Percentiles rank a stretch among this genome's conserved stretches.
These are phyloP conservation scores for Megaleporinus macrocephalus DNA, from an alignment of 2,113 vertebrate genomes.

Conservation along the genomic window DNA sequence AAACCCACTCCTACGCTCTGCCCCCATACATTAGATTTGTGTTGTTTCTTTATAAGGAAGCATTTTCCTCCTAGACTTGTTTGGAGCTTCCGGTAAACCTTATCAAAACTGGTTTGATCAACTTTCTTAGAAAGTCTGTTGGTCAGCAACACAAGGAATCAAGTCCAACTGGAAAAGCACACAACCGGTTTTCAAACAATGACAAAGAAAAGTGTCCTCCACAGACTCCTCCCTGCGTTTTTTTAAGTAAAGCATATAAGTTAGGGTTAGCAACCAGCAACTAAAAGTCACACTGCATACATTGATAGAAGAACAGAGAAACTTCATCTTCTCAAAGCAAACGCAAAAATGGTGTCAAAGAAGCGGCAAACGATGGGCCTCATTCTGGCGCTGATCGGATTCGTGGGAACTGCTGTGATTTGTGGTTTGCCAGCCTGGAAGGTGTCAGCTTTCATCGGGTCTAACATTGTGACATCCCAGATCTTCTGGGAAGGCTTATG, in stretches of 20 bases:
- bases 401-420: constrained; percentile 82
- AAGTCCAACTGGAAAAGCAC: constrained; percentile 2
- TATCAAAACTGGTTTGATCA: neutral
- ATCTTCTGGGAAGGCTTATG: constrained; percentile 84
- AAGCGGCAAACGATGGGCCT: constrained; percentile 83
- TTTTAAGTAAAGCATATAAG: neutral
- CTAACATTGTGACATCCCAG: constrained; percentile 86
- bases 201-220: neutral
- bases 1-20: too few relatives aligned
- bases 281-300: neutral
- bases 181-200: constrained; percentile 12
- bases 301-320: neutral
- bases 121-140: neutral
- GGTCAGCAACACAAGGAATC: neutral
- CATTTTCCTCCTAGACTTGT: neutral
- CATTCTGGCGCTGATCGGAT: constrained; percentile 80
- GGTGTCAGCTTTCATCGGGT: constrained; percentile 86
- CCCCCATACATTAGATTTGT: too few relatives aligned
- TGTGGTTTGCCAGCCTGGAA: constrained; percentile 87
- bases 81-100: neutral
- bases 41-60: too few relatives aligned
- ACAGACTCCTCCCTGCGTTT: neutral
- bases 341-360: constrained; percentile 58
- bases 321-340: neutral
- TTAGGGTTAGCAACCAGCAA: neutral